Percentiles rank a stretch among this genome's conserved stretches.
Conservation (phyloP, 2,888 invertebrate species). For the Amphipyra berbera region DNA sequence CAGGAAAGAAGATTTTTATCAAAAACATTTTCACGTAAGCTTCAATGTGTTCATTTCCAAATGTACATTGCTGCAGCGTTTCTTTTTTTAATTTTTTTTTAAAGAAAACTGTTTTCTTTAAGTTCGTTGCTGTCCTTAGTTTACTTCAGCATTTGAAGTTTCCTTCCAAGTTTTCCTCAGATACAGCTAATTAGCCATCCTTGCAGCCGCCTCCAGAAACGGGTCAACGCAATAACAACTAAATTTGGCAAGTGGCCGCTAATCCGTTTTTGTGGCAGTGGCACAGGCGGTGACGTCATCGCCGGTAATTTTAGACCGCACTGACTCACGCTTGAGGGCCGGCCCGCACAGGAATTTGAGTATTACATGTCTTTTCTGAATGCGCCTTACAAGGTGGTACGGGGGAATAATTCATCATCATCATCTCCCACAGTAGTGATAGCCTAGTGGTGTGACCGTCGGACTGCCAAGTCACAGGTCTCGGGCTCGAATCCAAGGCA, state of each 20-base stretch:
- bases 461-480: too few species aligned
- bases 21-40: too few species aligned
- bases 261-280: constrained; percentile 62
- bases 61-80: not conserved
- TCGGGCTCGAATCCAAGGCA: too few species aligned
- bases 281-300: constrained; percentile 62
- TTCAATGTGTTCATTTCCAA: not conserved
- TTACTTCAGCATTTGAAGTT: not conserved
- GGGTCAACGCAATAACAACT: constrained; percentile 67
- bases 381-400: constrained; percentile 52
- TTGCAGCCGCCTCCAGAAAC: constrained; percentile 37
- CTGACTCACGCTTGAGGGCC: constrained; percentile 57
- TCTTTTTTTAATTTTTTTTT: too few species aligned
- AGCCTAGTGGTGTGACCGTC: too few species aligned
- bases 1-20: too few species aligned
- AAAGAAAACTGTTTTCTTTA: too few species aligned
- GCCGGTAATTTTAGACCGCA: constrained; percentile 56
- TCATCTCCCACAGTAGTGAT: too few species aligned
- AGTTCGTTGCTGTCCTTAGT: too few species aligned
- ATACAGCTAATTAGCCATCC: constrained; percentile 9
- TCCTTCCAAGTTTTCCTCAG: not conserved
- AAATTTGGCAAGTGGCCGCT: constrained; percentile 66
- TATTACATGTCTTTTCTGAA: constrained; percentile 52
- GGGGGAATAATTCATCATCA: too few species aligned
- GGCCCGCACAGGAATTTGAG: constrained; percentile 55